Evolutionary conservation across 2,113 vertebrate species (phyloP).

Genomic region (Brachyistius frenatus): DNA sequence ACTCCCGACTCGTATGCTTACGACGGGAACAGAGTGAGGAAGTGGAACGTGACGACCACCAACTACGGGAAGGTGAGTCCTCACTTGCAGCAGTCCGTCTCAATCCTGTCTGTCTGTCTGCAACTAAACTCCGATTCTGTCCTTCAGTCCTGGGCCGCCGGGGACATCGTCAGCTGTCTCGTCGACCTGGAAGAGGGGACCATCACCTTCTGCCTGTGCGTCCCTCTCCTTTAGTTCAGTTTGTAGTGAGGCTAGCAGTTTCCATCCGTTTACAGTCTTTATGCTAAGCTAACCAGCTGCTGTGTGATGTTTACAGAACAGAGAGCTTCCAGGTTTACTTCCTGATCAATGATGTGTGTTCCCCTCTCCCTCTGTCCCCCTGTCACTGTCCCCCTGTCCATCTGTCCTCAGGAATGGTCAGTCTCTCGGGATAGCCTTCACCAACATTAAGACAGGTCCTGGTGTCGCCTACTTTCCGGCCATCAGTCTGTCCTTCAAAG

Average conservation of each 20-base stretch:
- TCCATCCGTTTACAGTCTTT: no score
- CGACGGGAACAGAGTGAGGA: conserved; percentile 96
- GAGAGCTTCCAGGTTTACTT: no score
- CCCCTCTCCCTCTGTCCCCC: not conserved
- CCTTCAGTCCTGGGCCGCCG: conserved; percentile 95
- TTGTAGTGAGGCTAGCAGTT: no score
- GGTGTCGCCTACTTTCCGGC: conserved; percentile 97
- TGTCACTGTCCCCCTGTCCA: not conserved
- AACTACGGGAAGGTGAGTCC: conserved; percentile 95
- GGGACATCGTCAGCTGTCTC: conserved; percentile 98
- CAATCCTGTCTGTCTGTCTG: no score
- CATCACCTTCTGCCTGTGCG: conserved; percentile 97
- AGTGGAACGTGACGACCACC: conserved; percentile 98
- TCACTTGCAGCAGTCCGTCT: no score
- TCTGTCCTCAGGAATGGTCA: conserved; percentile 89
- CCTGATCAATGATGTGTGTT: no score
- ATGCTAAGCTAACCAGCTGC: no score
- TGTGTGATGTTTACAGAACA: no score
- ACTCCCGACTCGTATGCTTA: conserved; percentile 97
- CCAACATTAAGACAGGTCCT: conserved; percentile 91
- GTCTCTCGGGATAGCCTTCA: conserved; percentile 93
- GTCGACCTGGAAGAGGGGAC: conserved; percentile 95
- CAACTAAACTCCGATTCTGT: no score
- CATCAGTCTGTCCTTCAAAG: conserved; percentile 98
- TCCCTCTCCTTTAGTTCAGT: not conserved